A percentile compares a stretch with the other conserved stretches of the same genome.
phyloP scores from a whole-genome alignment of 1,140 invertebrate species.

The Camponotus floridanus region DNA sequence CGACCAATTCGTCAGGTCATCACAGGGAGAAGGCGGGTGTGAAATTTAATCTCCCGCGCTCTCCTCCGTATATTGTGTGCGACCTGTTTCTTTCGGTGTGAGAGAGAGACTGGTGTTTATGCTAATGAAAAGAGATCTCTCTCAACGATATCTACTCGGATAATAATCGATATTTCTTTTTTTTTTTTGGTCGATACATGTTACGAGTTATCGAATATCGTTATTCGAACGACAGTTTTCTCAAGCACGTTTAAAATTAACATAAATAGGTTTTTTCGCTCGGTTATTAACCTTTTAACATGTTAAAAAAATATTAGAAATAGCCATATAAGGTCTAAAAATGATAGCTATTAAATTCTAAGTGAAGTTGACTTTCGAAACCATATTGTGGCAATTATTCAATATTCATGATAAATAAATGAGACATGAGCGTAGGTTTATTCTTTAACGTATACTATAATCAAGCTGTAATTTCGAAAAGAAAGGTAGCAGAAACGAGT shows the following conservation, averaged over 20 bases:
- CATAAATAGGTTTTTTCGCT: background rate
- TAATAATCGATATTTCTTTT: constrained; percentile 13
- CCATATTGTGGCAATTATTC: constrained; percentile 31
- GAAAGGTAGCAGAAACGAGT: background rate
- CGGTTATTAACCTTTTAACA: background rate
- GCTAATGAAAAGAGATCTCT: constrained; percentile 31
- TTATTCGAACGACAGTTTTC: background rate
- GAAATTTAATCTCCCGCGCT: constrained; percentile 70
- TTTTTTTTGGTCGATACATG: background rate
- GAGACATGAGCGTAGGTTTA: constrained; percentile 38
- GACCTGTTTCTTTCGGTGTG: background rate
- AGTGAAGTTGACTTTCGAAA: constrained; percentile 47
- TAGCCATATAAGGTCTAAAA: background rate
- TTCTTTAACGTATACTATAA: constrained; percentile 50
- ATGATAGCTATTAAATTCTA: constrained; percentile 57
- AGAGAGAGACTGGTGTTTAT: constrained; percentile 34
- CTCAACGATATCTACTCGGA: constrained; percentile 2
- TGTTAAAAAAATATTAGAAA: constrained; percentile 18
- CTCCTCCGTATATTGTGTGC: background rate
- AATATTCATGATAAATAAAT: constrained; percentile 51
- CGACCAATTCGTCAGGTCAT: constrained; percentile 74
- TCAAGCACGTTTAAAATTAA: background rate
- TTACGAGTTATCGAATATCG: background rate
- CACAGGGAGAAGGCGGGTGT: constrained; percentile 65
- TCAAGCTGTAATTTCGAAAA: constrained; percentile 61